Evolutionary conservation across 2,797 vertebrate species (phyloP).

Genomic region (Oreonectes daqikongensis): DNA sequence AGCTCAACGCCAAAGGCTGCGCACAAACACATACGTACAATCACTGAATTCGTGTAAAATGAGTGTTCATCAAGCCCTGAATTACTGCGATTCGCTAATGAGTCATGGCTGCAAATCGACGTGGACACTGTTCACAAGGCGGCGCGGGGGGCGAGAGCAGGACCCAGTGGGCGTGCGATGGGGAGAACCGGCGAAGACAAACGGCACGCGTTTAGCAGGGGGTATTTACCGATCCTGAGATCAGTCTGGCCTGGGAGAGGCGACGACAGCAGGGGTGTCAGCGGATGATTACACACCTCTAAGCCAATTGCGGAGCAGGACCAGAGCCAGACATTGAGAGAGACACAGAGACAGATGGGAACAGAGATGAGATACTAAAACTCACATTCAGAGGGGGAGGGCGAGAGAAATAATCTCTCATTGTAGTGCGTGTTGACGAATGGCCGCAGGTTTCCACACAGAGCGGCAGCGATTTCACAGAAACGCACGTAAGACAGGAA

Average conservation of each 20-base stretch:
- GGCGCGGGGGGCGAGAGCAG: neutral
- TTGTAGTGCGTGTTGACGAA: constrained; percentile 44
- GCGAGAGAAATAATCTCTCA: constrained; percentile 31
- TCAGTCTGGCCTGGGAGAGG: constrained; percentile 68
- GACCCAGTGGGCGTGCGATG: constrained; percentile 1
- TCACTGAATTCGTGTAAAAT: constrained; percentile 22
- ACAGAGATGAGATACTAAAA: constrained; percentile 45
- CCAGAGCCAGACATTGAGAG: constrained; percentile 62
- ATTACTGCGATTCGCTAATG: constrained; percentile 33
- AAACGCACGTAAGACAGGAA: neutral
- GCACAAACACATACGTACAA: neutral
- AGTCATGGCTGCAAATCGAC: constrained; percentile 1
- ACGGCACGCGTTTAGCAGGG: constrained; percentile 55
- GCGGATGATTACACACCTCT: constrained; percentile 75
- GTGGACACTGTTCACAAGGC: constrained; percentile 11
- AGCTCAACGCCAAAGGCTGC: constrained; percentile 13
- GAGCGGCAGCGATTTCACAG: neutral
- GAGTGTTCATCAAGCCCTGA: constrained; percentile 33
- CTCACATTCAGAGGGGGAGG: constrained; percentile 35
- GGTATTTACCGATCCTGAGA: constrained; percentile 76
- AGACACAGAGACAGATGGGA: constrained; percentile 48
- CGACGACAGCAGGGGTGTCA: constrained; percentile 72
- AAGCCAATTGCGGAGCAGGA: constrained; percentile 74
- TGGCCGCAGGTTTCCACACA: constrained; percentile 29
- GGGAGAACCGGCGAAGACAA: constrained; percentile 16